phyloP scores from a whole-genome alignment of 2,797 vertebrate species.

The Typhlichthys eigenmanni region DNA sequence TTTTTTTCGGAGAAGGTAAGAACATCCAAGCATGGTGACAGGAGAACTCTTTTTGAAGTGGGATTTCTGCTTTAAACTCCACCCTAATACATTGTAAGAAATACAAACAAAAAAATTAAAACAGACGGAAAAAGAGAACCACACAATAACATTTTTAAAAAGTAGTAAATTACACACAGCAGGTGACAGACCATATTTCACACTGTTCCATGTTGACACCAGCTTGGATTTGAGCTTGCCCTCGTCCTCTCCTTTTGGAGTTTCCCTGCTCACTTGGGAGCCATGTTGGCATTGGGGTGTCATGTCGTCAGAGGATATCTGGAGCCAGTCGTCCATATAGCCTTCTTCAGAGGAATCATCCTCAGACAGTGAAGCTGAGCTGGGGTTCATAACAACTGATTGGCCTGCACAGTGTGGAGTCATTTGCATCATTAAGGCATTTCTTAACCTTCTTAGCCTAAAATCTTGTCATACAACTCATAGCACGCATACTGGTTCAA shows the following conservation, averaged over 20 bases:
- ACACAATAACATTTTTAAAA: background rate
- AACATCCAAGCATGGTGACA: slow-evolving; percentile 81
- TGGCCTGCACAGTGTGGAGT: slow-evolving; percentile 11
- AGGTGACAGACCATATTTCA: slow-evolving; percentile 83
- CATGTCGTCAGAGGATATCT: slow-evolving; percentile 50
- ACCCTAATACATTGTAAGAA: slow-evolving; percentile 69
- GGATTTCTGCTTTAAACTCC: slow-evolving; percentile 82
- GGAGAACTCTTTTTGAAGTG: slow-evolving; percentile 83
- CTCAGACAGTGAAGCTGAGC: slow-evolving; percentile 50
- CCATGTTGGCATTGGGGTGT: background rate
- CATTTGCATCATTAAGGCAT: slow-evolving; percentile 13
- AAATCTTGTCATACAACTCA: background rate
- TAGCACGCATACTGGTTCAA: no score
- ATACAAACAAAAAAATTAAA: background rate
- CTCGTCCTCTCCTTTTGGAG: slow-evolving; percentile 68
- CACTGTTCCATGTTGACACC: slow-evolving; percentile 87
- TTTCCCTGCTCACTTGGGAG: slow-evolving; percentile 20
- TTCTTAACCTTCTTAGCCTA: background rate
- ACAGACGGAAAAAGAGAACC: background rate
- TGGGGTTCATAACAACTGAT: slow-evolving; percentile 52
- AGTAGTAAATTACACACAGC: background rate
- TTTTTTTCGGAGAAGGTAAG: slow-evolving; percentile 74
- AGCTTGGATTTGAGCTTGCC: slow-evolving; percentile 83
- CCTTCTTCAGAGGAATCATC: slow-evolving; percentile 48
- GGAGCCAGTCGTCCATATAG: slow-evolving; percentile 64